Evolutionary conservation across 2,888 invertebrate species (phyloP), one percentile per base, ranked within the genome.

Genomic region (Charanyca ferruginea): DNA sequence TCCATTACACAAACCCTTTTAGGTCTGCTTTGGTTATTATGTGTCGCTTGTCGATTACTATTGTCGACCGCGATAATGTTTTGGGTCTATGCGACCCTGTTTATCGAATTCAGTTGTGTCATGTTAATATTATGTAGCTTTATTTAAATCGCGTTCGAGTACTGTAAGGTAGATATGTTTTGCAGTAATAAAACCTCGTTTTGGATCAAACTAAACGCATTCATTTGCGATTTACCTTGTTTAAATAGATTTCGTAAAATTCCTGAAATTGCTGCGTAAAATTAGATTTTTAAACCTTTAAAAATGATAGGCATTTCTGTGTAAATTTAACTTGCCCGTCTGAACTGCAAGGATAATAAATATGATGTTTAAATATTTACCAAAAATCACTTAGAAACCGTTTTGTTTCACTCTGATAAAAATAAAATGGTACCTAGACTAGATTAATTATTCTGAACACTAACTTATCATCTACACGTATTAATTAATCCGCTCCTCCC

Each of bases 1-100:
- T 87, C 89, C 88, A 90, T 91, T 91, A 88, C 85, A 86, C 80
- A 73, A 79, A 85, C 89, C 90, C 89, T 90, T 89, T 89, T 85
- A 86, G 86, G 85, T 80, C 77, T 77, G 67, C 52, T 63, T 66
- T 54, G 84, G 87, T 85, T 87, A 89, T 88, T 88, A 89, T 85
- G 87, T 88, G 88, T 85, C 86, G 85, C 81, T 81, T 81, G 87
- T 85, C 90, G 89, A 90, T 90, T 91, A 90, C 86, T 85, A 83
- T 83, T 86, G 87, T 86, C 69, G 75, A 69, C 74, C 70, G 73
- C 82, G 80, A 80, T 86, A 83, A 85, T 85, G 84, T 79, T 64
- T 23, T 59, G 74, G 77, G 83, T 71, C 72, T 65, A 62, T 73
- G 51, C 52, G 65, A 70, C 79, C 75, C 71, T 64, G 78, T 79